Percentiles rank a stretch among this genome's conserved stretches.
phyloP scores from a whole-genome alignment of 2,888 invertebrate species.

The Notodromas monacha region DNA sequence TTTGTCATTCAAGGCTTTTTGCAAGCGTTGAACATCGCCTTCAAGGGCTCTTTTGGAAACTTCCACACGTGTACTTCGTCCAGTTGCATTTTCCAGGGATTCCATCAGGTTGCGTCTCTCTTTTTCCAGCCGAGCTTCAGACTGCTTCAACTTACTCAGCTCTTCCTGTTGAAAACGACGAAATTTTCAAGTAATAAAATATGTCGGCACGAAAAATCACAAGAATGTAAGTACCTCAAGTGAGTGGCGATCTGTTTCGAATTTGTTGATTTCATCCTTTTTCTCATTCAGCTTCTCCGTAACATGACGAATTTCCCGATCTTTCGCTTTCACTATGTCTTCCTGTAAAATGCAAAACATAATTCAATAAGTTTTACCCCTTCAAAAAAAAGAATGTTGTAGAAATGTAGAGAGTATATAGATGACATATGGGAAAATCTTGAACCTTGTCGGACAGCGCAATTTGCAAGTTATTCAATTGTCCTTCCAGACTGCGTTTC shows the following conservation, averaged over 20 bases:
- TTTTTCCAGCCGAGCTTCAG: conserved; percentile 34
- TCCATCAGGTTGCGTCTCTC: conserved; percentile 49
- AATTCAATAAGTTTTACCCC: no score
- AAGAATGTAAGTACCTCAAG: no score
- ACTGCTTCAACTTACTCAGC: conserved; percentile 34
- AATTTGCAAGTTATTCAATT: conserved; percentile 52
- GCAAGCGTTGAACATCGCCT: conserved; percentile 55
- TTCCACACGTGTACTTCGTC: conserved; percentile 35
- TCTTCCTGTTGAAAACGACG: conserved; percentile 29
- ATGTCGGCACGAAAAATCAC: no score
- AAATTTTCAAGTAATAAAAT: background rate
- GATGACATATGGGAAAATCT: no score
- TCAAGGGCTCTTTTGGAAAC: conserved; percentile 53
- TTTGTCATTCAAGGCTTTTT: conserved; percentile 53
- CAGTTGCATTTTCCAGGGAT: conserved; percentile 44
- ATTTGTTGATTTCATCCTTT: no score
- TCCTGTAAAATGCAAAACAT: no score
- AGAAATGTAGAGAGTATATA: no score
- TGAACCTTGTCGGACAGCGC: conserved; percentile 57
- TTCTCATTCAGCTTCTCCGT: conserved; percentile 9
- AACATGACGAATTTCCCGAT: conserved; percentile 12
- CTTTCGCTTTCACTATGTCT: conserved; percentile 17
- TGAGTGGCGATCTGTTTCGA: no score
- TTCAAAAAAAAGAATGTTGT: no score
- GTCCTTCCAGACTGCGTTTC: conserved; percentile 59